phyloP scores from a whole-genome alignment of 2,797 vertebrate genomes.

The Phrynocephalus forsythii region DNA sequence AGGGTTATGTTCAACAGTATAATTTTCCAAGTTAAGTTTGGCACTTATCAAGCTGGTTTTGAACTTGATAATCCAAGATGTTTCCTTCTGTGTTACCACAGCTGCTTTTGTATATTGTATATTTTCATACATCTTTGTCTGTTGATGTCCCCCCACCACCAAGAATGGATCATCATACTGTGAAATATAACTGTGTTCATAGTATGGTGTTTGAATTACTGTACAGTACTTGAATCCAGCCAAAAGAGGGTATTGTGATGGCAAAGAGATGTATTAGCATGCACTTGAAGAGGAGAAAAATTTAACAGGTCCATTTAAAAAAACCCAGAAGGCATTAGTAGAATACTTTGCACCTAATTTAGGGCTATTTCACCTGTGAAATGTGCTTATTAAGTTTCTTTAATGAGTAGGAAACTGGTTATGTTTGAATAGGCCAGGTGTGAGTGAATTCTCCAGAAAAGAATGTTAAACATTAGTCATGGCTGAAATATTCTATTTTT shows the following conservation, averaged over 20 bases:
- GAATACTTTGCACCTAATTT: conserved; percentile 69
- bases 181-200: conserved; percentile 75
- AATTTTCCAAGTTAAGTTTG: conserved; percentile 21
- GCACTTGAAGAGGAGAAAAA: conserved; percentile 66
- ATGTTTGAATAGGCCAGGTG: conserved; percentile 77
- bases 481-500: conserved; percentile 79
- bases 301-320: conserved; percentile 13
- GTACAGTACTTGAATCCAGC: conserved; percentile 57
- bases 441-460: conserved; percentile 72
- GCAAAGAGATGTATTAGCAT: conserved; percentile 40
- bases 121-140: conserved; percentile 65
- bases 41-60: conserved; percentile 48
- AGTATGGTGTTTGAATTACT: conserved; percentile 68
- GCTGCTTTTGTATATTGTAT: conserved; percentile 61
- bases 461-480: conserved; percentile 76
- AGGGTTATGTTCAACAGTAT: background rate
- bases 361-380: conserved; percentile 73
- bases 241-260: conserved; percentile 54
- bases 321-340: conserved; percentile 65
- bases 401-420: conserved; percentile 59
- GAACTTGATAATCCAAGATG: conserved; percentile 43
- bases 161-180: conserved; percentile 72
- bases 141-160: too few relatives aligned
- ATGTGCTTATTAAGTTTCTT: conserved; percentile 76
- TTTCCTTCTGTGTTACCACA: conserved; percentile 13